phyloP scores from a whole-genome alignment of 2,113 vertebrate genomes.

The Turdus rufiventris region DNA sequence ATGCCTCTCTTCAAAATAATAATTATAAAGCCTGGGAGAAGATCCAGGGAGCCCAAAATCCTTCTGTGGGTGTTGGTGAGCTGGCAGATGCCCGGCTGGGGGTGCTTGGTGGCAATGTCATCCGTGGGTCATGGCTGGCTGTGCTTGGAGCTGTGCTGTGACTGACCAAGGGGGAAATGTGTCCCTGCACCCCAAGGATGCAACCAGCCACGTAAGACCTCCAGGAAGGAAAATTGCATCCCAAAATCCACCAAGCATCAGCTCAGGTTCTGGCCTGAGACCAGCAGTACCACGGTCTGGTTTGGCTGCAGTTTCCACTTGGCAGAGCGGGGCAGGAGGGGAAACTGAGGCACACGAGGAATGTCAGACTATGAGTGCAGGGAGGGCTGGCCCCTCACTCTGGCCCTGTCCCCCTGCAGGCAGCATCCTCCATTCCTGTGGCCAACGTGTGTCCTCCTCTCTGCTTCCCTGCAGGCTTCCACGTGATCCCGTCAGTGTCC shows the following conservation, averaged over 20 bases:
- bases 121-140: not conserved
- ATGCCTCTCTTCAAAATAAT: not conserved
- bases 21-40: not conserved
- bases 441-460: not conserved
- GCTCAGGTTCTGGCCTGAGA: not conserved
- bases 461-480: conserved; percentile 81
- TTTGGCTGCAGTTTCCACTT: not conserved
- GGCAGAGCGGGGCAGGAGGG: not conserved
- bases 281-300: not conserved
- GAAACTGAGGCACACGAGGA: not conserved
- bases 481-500: conserved; percentile 88
- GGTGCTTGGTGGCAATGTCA: not conserved
- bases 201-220: accelerated
- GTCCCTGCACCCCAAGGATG: not conserved
- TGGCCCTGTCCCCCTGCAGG: not conserved
- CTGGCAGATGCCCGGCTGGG: not conserved
- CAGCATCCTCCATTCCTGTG: not conserved
- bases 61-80: not conserved
- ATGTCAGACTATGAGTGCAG: not conserved
- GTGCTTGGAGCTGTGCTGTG: not conserved
- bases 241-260: not conserved
- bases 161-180: not conserved
- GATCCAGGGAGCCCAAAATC: not conserved
- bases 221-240: not conserved
- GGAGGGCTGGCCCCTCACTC: not conserved